Base-by-base conservation (phyloP, 2,888 invertebrate genomes). In the Lagria hirta region DNA sequence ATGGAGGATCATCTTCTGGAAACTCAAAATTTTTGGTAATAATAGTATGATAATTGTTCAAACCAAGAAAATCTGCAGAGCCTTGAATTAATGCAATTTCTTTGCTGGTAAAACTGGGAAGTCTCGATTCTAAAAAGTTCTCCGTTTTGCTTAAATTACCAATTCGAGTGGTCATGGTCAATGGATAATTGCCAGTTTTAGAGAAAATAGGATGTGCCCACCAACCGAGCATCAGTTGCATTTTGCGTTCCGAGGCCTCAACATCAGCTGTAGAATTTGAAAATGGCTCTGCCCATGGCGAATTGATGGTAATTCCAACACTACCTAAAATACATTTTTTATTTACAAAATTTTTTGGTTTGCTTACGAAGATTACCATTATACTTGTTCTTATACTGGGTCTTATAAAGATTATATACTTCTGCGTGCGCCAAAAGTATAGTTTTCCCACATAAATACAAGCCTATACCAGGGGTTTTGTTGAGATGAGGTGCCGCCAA, bases 381-480 rank as follows among this genome's bases (percentile, higher is more conserved):
- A n/a, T n/a, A n/a, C n/a, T n/a, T n/a, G n/a, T n/a, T n/a, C n/a
- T n/a, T n/a, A n/a, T n/a, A n/a, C n/a, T n/a, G n/a, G n/a, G 67
- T 55, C 21, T 80, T 62, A 54, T 80, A 84, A 57, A 82, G 60
- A 5, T 74, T 72, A 58, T 82, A 87, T 0, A 77, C 80, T 57
- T 69, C 74, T 0, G 78, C 84, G 57, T 87, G 86, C 0, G 86
- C 81, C 26, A 78, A 60, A 3, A 87, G 68, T 28, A 83, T 68
- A 43, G 79, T 81, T 58, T 82, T 82, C 0, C 74, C 79, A 38
- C 81, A 82, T 49, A 79, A 54, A 60, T 86, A 86, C 48, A 77
- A 76, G 2, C 76, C 78, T 17, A 78, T 66, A 0, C 82, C 82
- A 11, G 75, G 74, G 21, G 74, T 66, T 2, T 62, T 57, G 1